Evolutionary conservation across 2,888 invertebrate genomes (phyloP).

Genomic region (Eristalis arbustorum): DNA sequence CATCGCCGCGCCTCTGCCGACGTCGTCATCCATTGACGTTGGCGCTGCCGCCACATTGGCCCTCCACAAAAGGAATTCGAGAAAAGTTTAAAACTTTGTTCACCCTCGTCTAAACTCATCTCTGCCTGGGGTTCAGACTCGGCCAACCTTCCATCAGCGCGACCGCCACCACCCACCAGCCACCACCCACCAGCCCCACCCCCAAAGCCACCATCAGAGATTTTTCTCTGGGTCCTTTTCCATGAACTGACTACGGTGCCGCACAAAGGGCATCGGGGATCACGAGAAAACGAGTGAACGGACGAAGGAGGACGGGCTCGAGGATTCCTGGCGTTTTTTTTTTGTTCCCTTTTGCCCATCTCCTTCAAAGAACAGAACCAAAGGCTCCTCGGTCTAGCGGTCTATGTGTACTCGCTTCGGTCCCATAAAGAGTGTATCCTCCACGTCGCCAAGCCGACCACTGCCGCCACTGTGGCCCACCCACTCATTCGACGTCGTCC

Average conservation of each 20-base stretch:
- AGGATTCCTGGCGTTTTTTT: conserved; percentile 47
- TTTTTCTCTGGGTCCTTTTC: conserved; percentile 23
- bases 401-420: conserved; percentile 56
- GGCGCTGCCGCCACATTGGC: conserved; percentile 18
- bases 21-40: no score
- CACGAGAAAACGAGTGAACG: conserved; percentile 64
- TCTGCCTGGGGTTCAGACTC: neutral
- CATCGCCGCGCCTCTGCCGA: conserved; percentile 6
- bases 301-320: conserved; percentile 46
- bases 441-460: conserved; percentile 52
- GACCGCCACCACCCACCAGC: neutral
- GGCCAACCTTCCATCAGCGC: conserved; percentile 29
- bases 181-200: no score
- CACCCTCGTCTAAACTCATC: conserved; percentile 61
- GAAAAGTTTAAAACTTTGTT: conserved; percentile 69
- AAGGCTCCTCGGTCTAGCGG: conserved; percentile 66
- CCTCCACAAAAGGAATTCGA: conserved; percentile 65
- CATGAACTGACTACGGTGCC: conserved; percentile 48
- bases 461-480: conserved; percentile 13
- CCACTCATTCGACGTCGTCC: conserved; percentile 32
- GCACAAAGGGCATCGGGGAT: conserved; percentile 68
- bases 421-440: conserved; percentile 50
- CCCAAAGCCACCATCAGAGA: conserved; percentile 27
- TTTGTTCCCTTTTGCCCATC: neutral
- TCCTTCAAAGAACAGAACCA: conserved; percentile 65